Evolutionary conservation across 2,113 vertebrate genomes (phyloP), one percentile per base, ranked within the genome.

Genomic region (Ibidorhyncha struthersii): DNA sequence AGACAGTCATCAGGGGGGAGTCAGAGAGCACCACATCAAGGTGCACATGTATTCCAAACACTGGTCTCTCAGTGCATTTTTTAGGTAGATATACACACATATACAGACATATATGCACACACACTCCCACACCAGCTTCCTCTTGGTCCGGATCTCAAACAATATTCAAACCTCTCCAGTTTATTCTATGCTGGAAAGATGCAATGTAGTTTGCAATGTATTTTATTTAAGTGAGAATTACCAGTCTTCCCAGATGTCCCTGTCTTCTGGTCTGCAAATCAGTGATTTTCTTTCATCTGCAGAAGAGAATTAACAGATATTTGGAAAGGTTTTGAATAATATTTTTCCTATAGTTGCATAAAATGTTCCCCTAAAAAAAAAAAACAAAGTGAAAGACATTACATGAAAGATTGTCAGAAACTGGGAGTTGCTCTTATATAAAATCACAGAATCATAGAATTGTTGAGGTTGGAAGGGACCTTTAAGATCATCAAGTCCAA

Each of bases 21-120:
- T 73, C 29, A 77, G 45, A 23, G 34, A 92, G 16, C 4, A 40
- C 14, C 3, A 73, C 19, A 19, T 61, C 45, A 65, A 55, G 43
- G 12, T 16, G 74, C 27, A 56, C 9, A 4, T 23, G 22, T 45
- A 55, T 18, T 70, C 38, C 18, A 71, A 71, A 82, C 21, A 30
- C 1, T 3, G 8, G 12, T 10, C 4, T 34, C 18, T 43, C 34
- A 1, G 4, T 36, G 18, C 3, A 1, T 38, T 66, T 52, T 79
- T 52, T 26, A 26, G 13, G 17, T 45, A 47, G 27, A 34, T 22
- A n/a, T 38, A 29, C 12, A 82, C 12, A 50, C 4, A 23, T 61
- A 67, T 11, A 17, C 16, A 79, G 23, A 13, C 1, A 10, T 11
- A 58, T 55, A 19, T 59, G 40, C 2, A 13, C 16, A 32, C 19